phyloP scores from a whole-genome alignment of 2,888 invertebrate genomes.

The Linyphia triangularis region DNA sequence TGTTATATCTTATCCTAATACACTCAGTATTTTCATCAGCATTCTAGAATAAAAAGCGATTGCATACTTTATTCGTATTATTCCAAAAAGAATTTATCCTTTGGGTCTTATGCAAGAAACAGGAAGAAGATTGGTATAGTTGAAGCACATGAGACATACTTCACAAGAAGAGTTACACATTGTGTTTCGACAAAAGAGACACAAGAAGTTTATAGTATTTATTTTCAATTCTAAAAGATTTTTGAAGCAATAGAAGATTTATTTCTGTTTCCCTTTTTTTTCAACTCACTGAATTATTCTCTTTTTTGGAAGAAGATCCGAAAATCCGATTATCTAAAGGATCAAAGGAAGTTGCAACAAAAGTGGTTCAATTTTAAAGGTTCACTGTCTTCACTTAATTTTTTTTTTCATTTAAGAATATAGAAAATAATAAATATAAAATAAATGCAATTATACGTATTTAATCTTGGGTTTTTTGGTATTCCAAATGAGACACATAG shows the following conservation, averaged over 20 bases:
- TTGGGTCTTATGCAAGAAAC: neutral
- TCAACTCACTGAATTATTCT: slow-evolving; percentile 13
- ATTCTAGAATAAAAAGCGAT: too few relatives aligned
- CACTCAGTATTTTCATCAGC: too few relatives aligned
- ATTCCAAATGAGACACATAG: too few relatives aligned
- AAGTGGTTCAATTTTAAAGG: neutral
- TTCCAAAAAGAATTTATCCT: too few relatives aligned
- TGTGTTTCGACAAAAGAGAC: neutral
- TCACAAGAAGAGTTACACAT: neutral
- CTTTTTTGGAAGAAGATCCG: neutral
- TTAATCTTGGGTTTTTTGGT: too few relatives aligned
- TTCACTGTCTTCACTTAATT: neutral
- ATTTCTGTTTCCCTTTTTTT: neutral
- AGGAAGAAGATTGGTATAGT: too few relatives aligned
- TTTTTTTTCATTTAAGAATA: too few relatives aligned
- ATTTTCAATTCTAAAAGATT: slow-evolving; percentile 30
- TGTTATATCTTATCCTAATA: too few relatives aligned
- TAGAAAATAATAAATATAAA: too few relatives aligned
- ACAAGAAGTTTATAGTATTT: slow-evolving; percentile 2
- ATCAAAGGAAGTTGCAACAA: neutral
- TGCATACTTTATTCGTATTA: too few relatives aligned
- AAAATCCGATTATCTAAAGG: slow-evolving; percentile 27
- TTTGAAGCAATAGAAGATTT: slow-evolving; percentile 13
- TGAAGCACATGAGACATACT: neutral
- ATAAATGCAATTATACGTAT: too few relatives aligned